Percentiles rank a stretch among this genome's conserved stretches.
These are phyloP conservation scores for Temnothorax ravouxi DNA, from an alignment of 2,888 invertebrate species.

Conservation along the genomic window DNA sequence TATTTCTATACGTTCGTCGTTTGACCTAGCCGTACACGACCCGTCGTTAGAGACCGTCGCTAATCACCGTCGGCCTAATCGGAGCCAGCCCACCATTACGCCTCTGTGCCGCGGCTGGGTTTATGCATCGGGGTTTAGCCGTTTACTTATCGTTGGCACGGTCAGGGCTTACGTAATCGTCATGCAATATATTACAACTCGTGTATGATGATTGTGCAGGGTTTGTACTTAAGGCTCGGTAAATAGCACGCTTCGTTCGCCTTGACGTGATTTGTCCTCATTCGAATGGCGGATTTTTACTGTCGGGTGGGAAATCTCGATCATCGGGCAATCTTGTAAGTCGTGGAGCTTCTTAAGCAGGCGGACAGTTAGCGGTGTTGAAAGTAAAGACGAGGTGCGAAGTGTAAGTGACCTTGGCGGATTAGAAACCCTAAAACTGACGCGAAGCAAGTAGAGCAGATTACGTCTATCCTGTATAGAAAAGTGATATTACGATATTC, in stretches of 20 bases:
- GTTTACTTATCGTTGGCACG: slow-evolving; percentile 31
- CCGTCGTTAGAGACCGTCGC: slow-evolving; percentile 56
- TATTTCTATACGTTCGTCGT: slow-evolving; percentile 73
- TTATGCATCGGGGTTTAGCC: slow-evolving; percentile 24
- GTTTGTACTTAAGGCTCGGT: neutral
- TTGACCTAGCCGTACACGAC: slow-evolving; percentile 55
- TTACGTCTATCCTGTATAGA: neutral
- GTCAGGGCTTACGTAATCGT: slow-evolving; percentile 31
- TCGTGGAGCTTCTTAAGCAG: slow-evolving; percentile 24
- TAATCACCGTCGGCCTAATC: slow-evolving; percentile 42
- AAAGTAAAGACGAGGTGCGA: slow-evolving; percentile 14
- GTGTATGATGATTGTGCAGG: slow-evolving; percentile 17
- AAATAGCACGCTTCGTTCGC: slow-evolving; percentile 9
- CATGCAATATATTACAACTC: neutral
- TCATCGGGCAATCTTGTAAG: neutral
- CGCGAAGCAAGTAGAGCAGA: slow-evolving; percentile 15
- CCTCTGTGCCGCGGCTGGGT: neutral
- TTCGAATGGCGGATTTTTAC: neutral
- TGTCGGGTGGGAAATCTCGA: slow-evolving; percentile 17
- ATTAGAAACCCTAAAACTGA: slow-evolving; percentile 23
- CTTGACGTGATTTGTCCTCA: neutral
- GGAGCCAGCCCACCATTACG: slow-evolving; percentile 1
- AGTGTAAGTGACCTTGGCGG: neutral
- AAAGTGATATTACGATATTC: neutral
- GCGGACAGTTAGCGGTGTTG: slow-evolving; percentile 29